These are phyloP conservation scores for Leptinotarsa lineolata DNA, from an alignment of 1,140 invertebrate genomes.

Conservation along the genomic window DNA sequence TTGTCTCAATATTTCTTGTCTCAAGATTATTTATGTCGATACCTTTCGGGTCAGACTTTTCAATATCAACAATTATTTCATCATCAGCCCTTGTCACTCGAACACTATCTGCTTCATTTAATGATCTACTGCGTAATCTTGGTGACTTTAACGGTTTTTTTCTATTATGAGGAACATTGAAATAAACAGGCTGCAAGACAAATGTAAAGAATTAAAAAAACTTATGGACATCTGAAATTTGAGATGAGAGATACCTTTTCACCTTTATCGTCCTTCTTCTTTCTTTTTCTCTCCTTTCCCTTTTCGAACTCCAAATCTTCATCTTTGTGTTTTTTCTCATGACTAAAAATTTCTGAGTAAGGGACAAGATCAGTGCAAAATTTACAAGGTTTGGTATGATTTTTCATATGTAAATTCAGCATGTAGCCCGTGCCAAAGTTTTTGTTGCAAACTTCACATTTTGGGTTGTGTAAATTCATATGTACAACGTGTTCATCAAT, in stretches of 20 bases:
- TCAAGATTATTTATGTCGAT: too few relatives aligned
- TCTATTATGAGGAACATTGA: too few relatives aligned
- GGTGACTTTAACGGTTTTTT: too few relatives aligned
- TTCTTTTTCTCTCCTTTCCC: neutral
- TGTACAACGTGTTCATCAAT: constrained; percentile 14
- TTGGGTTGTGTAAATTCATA: constrained; percentile 3
- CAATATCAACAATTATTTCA: too few relatives aligned
- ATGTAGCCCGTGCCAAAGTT: constrained; percentile 17
- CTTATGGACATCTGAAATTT: too few relatives aligned
- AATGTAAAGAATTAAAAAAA: too few relatives aligned
- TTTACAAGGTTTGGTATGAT: constrained; percentile 1
- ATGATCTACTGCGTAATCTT: too few relatives aligned
- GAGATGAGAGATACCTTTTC: neutral
- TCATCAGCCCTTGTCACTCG: too few relatives aligned
- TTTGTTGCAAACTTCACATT: neutral
- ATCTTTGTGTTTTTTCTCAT: constrained; percentile 15
- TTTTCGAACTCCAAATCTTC: constrained; percentile 1
- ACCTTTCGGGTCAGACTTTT: too few relatives aligned
- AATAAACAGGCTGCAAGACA: too few relatives aligned
- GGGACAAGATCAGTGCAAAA: constrained; percentile 7
- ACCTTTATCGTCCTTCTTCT: neutral
- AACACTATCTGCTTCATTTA: too few relatives aligned
- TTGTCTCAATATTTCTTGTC: too few relatives aligned
- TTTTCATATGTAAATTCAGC: constrained; percentile 16
- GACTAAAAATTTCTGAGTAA: neutral